Percentiles rank a stretch among this genome's conserved stretches.
These are phyloP conservation scores for Tortrix viridana DNA, from an alignment of 2,888 invertebrate species.

Conservation along the genomic window DNA sequence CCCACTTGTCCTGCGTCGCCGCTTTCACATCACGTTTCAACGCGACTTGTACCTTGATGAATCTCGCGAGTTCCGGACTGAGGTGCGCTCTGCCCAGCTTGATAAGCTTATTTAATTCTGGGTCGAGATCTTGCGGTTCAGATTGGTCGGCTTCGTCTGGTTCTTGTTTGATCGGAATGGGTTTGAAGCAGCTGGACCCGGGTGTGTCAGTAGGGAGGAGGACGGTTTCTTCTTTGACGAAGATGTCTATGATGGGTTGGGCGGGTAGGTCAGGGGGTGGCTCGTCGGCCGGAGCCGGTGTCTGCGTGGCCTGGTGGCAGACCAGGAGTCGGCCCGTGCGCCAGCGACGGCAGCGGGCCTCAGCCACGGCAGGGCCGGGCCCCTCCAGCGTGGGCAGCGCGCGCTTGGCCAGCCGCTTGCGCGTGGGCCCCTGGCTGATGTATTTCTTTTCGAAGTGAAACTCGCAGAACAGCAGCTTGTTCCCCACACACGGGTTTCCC, in stretches of 20 bases:
- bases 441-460: background rate
- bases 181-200: background rate
- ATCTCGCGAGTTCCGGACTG: slow-evolving; percentile 20
- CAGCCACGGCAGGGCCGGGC: background rate
- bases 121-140: background rate
- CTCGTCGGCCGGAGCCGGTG: background rate
- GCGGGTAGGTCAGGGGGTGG: background rate
- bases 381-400: background rate
- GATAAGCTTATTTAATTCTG: slow-evolving; percentile 5
- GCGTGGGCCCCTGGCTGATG: background rate
- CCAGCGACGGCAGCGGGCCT: background rate
- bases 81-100: slow-evolving; percentile 5
- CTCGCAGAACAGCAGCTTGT: slow-evolving; percentile 1
- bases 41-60: slow-evolving; percentile 5
- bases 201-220: background rate
- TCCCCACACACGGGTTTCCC: background rate
- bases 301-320: background rate
- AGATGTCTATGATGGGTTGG: background rate
- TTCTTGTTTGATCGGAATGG: slow-evolving; percentile 16
- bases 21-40: background rate
- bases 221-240: slow-evolving; percentile 2
- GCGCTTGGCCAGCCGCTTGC: background rate
- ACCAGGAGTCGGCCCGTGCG: background rate
- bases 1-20: background rate
- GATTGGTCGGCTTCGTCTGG: background rate